Evolutionary conservation across 2,888 invertebrate species (phyloP).

Genomic region (Epirrhoe alternata): DNA sequence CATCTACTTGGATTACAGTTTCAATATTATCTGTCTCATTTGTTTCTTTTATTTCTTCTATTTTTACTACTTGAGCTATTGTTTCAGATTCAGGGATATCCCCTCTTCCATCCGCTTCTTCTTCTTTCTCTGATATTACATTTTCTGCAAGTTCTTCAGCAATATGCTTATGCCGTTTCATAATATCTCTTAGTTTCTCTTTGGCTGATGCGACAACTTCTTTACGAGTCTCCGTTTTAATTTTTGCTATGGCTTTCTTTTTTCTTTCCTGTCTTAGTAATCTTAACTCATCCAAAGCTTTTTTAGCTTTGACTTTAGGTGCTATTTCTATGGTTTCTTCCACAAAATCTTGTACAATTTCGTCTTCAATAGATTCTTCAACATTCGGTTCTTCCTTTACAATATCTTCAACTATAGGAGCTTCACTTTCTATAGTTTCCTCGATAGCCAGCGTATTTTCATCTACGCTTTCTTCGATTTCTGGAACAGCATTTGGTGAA

Average conservation of each 20-base stretch:
- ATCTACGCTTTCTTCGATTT: conserved; percentile 23
- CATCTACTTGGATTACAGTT: conserved; percentile 43
- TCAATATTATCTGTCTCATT: conserved; percentile 38
- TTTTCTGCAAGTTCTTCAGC: conserved; percentile 68
- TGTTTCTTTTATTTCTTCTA: conserved; percentile 35
- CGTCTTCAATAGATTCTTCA: conserved; percentile 24
- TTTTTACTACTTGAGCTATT: conserved; percentile 41
- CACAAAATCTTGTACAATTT: conserved; percentile 19
- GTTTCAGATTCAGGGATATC: conserved; percentile 65
- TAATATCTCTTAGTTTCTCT: conserved; percentile 79
- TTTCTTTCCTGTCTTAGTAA: conserved; percentile 69
- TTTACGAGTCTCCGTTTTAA: conserved; percentile 77
- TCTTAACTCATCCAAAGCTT: conserved; percentile 66
- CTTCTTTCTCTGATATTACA: conserved; percentile 49
- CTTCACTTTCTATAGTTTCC: conserved; percentile 30
- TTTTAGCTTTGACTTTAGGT: conserved; percentile 60
- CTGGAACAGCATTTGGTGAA: conserved; percentile 8
- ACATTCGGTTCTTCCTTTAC: conserved; percentile 9
- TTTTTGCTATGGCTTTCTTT: conserved; percentile 76
- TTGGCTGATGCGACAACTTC: conserved; percentile 81
- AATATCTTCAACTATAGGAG: conserved; percentile 18
- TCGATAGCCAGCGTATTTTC: conserved; percentile 23
- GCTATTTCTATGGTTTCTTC: conserved; percentile 29
- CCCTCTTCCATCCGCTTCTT: conserved; percentile 61
- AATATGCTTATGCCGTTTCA: conserved; percentile 78